Conservation (phyloP, 2,113 vertebrate genomes). For the Prietella phreatophila region DNA sequence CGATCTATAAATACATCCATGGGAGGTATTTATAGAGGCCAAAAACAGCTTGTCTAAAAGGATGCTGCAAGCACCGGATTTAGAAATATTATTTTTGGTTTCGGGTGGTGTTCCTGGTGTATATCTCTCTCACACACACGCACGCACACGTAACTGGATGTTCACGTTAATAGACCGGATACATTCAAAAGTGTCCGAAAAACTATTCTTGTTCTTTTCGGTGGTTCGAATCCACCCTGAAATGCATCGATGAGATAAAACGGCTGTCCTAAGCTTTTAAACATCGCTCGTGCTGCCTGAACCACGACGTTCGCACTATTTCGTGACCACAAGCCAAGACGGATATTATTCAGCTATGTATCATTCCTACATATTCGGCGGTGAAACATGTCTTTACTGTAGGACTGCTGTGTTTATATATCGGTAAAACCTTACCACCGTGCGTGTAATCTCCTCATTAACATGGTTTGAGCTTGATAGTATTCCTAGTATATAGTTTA, state of each 20-base stretch:
- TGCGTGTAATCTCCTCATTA: neutral
- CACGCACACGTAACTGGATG: neutral
- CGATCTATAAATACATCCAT: conserved; percentile 36
- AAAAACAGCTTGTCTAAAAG: neutral
- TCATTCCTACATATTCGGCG: neutral
- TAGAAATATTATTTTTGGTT: conserved; percentile 26
- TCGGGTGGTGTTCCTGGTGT: neutral
- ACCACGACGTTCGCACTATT: neutral
- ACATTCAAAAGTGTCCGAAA: neutral
- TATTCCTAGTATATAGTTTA: neutral
- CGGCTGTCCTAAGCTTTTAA: neutral
- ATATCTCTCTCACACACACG: neutral
- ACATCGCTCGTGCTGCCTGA: neutral
- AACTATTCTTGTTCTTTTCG: neutral
- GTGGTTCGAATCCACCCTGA: neutral
- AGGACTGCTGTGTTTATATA: neutral
- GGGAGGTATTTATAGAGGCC: conserved; percentile 21
- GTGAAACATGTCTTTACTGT: neutral
- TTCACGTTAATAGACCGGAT: neutral
- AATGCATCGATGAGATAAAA: neutral
- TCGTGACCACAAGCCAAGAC: neutral
- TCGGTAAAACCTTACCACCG: neutral
- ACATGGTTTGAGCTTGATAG: neutral
- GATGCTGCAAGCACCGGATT: neutral
- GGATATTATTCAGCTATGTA: neutral